phyloP scores from a whole-genome alignment of 2,797 vertebrate genomes.

The Melanogrammus aeglefinus region DNA sequence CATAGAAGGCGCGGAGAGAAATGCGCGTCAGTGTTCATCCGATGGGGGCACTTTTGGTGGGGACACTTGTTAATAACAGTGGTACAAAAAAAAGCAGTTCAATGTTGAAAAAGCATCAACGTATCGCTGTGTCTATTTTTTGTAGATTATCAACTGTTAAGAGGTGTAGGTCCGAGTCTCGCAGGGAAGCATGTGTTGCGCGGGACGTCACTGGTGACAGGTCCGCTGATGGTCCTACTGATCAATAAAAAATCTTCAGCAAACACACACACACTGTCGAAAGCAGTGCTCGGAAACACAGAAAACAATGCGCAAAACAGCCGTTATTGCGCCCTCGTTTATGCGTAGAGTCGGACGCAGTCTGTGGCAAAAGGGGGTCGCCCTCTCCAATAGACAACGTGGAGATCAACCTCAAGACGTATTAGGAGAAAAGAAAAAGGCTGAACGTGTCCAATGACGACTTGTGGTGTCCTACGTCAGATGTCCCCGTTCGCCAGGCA shows the following conservation, averaged over 20 bases:
- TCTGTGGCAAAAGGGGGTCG: too few relatives aligned
- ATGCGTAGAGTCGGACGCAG: background rate
- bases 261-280: constrained; percentile 47
- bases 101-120: background rate
- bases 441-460: constrained; percentile 62
- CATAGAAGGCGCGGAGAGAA: constrained; percentile 21
- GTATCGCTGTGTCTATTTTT: constrained; percentile 34
- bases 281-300: constrained; percentile 53
- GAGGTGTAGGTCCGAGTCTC: constrained; percentile 39
- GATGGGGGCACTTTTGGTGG: constrained; percentile 26
- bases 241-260: background rate
- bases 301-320: background rate
- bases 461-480: constrained; percentile 63
- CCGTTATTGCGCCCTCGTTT: too few relatives aligned
- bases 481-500: constrained; percentile 68
- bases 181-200: constrained; percentile 39
- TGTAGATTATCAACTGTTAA: constrained; percentile 24
- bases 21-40: constrained; percentile 28
- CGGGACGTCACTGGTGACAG: constrained; percentile 42
- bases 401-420: background rate
- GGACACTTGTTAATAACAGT: constrained; percentile 52
- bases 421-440: constrained; percentile 32
- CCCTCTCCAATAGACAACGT: background rate
- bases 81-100: constrained; percentile 20
- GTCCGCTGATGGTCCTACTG: constrained; percentile 29